A percentile compares a stretch with the other conserved stretches of the same genome.
Conservation (phyloP, 2,888 invertebrate genomes). For the Trichopoda pennipes region DNA sequence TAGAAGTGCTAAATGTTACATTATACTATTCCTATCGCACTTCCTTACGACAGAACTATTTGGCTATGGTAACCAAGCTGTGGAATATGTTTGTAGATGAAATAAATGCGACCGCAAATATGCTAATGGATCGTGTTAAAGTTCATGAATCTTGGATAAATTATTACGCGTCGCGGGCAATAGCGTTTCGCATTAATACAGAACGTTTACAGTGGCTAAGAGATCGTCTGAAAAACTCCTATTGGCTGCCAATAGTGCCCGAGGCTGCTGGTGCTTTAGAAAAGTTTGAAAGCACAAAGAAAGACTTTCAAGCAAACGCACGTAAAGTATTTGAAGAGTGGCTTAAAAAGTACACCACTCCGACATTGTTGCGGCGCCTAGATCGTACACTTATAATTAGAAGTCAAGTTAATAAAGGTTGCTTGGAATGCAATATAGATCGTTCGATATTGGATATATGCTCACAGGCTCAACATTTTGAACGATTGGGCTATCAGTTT, state of each 20-base stretch:
- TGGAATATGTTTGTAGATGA: slow-evolving; percentile 89
- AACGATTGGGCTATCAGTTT: slow-evolving; percentile 85
- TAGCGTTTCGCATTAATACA: slow-evolving; percentile 86
- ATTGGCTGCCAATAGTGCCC: slow-evolving; percentile 89
- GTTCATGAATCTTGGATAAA: slow-evolving; percentile 86
- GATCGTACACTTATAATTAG: slow-evolving; percentile 88
- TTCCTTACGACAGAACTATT: slow-evolving; percentile 86
- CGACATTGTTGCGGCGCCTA: slow-evolving; percentile 83
- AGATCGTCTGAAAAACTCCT: slow-evolving; percentile 86
- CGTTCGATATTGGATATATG: slow-evolving; percentile 85
- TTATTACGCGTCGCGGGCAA: slow-evolving; percentile 87
- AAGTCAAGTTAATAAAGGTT: slow-evolving; percentile 84
- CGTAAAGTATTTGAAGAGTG: slow-evolving; percentile 83
- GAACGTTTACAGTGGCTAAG: slow-evolving; percentile 84
- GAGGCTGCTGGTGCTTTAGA: slow-evolving; percentile 83
- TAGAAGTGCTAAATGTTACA: slow-evolving; percentile 88
- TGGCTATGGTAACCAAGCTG: slow-evolving; percentile 85
- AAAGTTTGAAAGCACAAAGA: slow-evolving; percentile 82
- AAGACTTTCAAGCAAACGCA: slow-evolving; percentile 80
- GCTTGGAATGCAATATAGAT: slow-evolving; percentile 91
- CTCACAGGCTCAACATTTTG: slow-evolving; percentile 88
- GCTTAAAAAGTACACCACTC: slow-evolving; percentile 83
- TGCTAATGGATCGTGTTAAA: slow-evolving; percentile 84
- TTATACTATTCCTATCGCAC: slow-evolving; percentile 89
- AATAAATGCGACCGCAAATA: slow-evolving; percentile 87